A percentile compares a stretch with the other conserved stretches of the same genome.
These are phyloP conservation scores for Laterallus jamaicensis DNA, from an alignment of 2,113 vertebrate genomes.

Conservation along the genomic window DNA sequence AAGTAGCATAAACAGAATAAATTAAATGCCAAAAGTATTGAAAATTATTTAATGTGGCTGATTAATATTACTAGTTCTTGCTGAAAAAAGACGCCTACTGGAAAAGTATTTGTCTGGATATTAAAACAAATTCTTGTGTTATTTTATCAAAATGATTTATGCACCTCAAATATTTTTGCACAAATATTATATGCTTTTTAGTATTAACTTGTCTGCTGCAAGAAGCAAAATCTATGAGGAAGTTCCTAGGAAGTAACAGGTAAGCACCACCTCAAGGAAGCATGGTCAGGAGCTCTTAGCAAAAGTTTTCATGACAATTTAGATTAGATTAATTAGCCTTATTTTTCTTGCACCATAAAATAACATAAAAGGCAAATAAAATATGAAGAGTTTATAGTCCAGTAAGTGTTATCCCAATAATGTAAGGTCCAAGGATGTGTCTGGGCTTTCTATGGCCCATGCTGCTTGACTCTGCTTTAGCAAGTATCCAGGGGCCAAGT, in stretches of 20 bases:
- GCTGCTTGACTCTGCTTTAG: background rate
- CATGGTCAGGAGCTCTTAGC: background rate
- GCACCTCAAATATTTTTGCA: background rate
- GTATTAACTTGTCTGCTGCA: background rate
- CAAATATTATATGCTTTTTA: background rate
- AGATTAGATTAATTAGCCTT: background rate
- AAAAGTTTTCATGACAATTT: background rate
- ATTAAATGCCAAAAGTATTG: background rate
- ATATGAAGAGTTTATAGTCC: background rate
- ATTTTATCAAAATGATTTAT: background rate
- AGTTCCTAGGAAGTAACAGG: background rate
- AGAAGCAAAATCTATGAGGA: background rate
- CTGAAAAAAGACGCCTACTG: background rate
- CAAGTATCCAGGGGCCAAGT: background rate
- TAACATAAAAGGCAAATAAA: background rate
- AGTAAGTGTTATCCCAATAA: background rate
- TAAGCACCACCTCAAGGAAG: background rate
- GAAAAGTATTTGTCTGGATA: background rate
- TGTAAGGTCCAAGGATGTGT: fast-evolving
- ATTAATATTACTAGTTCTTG: background rate
- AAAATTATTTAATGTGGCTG: background rate
- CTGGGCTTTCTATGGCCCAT: background rate
- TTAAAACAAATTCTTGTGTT: background rate
- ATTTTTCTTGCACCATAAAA: background rate
- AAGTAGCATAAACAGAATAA: background rate